A percentile compares a stretch with the other conserved stretches of the same genome.
Evolutionary conservation across 1,140 invertebrate genomes (phyloP).

Genomic region (Arctopsyche grandis): DNA sequence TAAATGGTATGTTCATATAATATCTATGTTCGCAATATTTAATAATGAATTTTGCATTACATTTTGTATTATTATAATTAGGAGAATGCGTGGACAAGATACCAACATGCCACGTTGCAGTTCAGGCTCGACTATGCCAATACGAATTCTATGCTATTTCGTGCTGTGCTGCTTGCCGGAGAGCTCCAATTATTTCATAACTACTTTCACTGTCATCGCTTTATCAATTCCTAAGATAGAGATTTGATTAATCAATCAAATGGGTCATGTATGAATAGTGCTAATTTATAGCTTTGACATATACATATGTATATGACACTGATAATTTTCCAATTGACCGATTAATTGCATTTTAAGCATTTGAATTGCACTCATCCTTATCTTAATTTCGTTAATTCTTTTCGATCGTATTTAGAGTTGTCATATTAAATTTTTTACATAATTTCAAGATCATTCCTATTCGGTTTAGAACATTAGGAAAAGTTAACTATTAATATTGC

Average conservation of each 20-base stretch:
- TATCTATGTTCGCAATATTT: not conserved
- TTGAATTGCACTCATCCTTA: no score
- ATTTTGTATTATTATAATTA: constrained; percentile 6
- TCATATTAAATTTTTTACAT: not conserved
- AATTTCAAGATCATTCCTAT: constrained; percentile 8
- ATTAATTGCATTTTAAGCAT: no score
- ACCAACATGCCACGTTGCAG: constrained; percentile 78
- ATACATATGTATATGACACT: no score
- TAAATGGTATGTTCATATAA: not conserved
- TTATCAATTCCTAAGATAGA: no score
- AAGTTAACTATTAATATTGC: not conserved
- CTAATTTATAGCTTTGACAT: no score
- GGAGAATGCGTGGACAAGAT: constrained; percentile 76
- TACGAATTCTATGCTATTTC: constrained; percentile 82
- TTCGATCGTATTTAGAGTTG: no score
- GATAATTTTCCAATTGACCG: no score
- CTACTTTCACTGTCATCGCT: not conserved
- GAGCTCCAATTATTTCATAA: constrained; percentile 46
- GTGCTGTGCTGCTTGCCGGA: constrained; percentile 78
- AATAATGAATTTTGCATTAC: not conserved
- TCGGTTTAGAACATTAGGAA: not conserved
- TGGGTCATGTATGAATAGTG: no score
- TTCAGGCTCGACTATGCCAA: constrained; percentile 81
- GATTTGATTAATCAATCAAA: no score
- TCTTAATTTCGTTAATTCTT: no score